phyloP scores from a whole-genome alignment of 2,797 vertebrate species.

The Karalla daura region DNA sequence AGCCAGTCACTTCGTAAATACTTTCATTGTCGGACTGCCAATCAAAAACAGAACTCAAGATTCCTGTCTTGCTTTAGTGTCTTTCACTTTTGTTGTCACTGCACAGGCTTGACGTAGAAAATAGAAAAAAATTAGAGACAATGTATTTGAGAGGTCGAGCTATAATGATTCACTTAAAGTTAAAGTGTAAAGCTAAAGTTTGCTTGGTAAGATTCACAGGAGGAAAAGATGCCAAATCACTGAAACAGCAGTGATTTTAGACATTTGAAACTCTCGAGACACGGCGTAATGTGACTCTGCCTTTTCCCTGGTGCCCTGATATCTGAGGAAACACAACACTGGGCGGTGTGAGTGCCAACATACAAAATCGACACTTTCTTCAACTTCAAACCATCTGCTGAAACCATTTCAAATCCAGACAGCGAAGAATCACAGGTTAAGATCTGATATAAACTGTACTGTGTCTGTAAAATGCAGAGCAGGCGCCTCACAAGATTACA shows the following conservation, averaged over 20 bases:
- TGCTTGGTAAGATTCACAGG: no score
- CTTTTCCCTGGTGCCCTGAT: neutral
- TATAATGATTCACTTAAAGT: no score
- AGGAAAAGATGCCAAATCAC: neutral
- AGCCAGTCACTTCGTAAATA: no score
- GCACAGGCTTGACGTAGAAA: no score
- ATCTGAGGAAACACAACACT: constrained; percentile 4
- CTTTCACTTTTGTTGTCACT: no score
- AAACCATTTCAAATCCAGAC: neutral
- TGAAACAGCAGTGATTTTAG: neutral
- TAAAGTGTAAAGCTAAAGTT: no score
- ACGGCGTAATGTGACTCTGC: neutral
- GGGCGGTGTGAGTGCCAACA: neutral
- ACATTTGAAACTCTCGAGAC: neutral
- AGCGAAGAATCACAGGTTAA: neutral
- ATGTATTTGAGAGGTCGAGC: no score
- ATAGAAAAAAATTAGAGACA: no score
- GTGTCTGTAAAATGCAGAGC: neutral
- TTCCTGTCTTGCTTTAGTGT: no score
- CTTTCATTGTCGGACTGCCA: no score
- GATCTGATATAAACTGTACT: neutral
- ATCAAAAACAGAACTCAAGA: no score
- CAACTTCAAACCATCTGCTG: neutral
- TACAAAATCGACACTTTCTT: neutral
- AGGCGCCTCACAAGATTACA: neutral